Evolutionary conservation across 1,140 invertebrate genomes (phyloP), one percentile per base, ranked within the genome.

Genomic region (Diachasmimorpha longicaudata): DNA sequence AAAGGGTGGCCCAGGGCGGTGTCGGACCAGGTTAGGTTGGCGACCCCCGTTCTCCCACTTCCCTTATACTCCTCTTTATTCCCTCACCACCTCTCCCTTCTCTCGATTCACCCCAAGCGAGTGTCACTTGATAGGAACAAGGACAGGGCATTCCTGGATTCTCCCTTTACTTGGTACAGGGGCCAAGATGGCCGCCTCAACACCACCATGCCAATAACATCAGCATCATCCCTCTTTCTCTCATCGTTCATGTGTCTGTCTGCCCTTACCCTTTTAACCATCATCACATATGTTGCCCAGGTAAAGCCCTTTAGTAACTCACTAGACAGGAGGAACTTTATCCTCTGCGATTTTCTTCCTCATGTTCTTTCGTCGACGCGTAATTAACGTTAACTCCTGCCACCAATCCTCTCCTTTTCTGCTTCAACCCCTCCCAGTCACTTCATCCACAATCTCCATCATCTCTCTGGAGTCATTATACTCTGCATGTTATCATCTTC

Each of bases 191-290:
- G 87, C 90, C 89, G 86, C 86, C 88, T 88, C 89, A 88, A 87
- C 85, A 90, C 90, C 85, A 89, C 89, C 89, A 89, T 91, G 87
- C 89, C 90, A 87, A 91, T 90, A 89, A 90, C 90, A 90, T 89
- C 88, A 88, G 86, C 84, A 85, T 86, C 78, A 48, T 85, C 83
- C 75, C 55, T 75, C 55, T 23, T 67, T 69, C 31, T 79, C 82
- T 79, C 83, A 84, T 39, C 87, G 85, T 80, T 77, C 79, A 82
- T 82, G 79, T 80, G 75, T 72, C 81, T 80, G 75, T 72, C 81
- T 85, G 13, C 48, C 84, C 81, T 74, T 44, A 46, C 48, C 70
- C 4, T 42, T 46, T 36, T 63, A 71, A 36, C 52, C 37, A 70
- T 72, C 69, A 69, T 48, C 23, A n/a, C 58, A 48, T 48, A 16